Base-by-base conservation (phyloP, 2,888 invertebrate species). In the Malthinus seriepunctatus region DNA sequence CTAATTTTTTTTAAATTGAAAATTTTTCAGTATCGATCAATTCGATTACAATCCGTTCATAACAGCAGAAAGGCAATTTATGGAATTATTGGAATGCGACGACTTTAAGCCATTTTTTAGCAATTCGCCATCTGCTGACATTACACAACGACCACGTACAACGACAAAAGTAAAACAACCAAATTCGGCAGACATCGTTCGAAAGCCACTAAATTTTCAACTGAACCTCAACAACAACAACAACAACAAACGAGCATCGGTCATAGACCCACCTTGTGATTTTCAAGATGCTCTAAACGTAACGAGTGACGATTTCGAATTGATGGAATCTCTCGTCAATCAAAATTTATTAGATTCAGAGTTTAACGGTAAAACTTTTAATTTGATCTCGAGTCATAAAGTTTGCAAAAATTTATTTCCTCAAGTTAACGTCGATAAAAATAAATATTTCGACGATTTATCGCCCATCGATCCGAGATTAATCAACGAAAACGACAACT, bases 31-130 rank as follows among this genome's bases (percentile, higher is more conserved):
- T 35, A 46, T 14, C n/a, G 15, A 39, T 33, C 47, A 51, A 23
- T 23, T 47, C 70, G 82, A 78, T 69, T 91, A 91, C 78, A 89
- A 92, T 78, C 92, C 92, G 49, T 91, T 90, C 78, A 79, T 86
- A 66, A 86, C 88, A 66, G 92, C 92, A 46, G 90, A 91, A 79
- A 87, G 87, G 64, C 92, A 93, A 80, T 86, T 92, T 81, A 87
- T 88, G 79, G 91, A 92, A 73, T 83, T 93, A 33, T 86, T 91
- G 79, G 87, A 88, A 49, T 85, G 87, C 60, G 86, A 87, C 67
- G 84, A 86, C 53, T 76, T 80, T 67, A 78, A 77, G 62, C 75
- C 77, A 38, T 77, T 78, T 47, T 70, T 73, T 15, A 70, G 69
- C 15, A 69, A 76, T 56, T 66, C 69, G 51, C 9, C 62, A 62